These are phyloP conservation scores for Zapus hudsonius DNA, from an alignment of 2,113 vertebrate species.

Conservation along the genomic window DNA sequence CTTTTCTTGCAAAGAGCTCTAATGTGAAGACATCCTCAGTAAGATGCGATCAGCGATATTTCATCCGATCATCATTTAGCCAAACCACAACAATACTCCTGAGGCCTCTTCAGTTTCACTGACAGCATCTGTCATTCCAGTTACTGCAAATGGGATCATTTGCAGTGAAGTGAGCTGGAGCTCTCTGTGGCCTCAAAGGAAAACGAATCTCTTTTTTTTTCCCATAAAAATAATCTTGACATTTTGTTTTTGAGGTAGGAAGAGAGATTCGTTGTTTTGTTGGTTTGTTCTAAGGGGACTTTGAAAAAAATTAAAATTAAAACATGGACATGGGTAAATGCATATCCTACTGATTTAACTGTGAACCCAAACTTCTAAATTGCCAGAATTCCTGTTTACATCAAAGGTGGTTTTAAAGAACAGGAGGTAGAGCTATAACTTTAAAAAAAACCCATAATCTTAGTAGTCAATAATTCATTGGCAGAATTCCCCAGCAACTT, in stretches of 20 bases:
- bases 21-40: conserved; percentile 84
- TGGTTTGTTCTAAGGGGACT: background rate
- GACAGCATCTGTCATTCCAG: conserved; percentile 82
- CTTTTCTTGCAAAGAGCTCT: conserved; percentile 70
- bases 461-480: conserved; percentile 72
- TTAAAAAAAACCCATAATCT: conserved; percentile 70
- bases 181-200: conserved; percentile 72
- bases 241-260: conserved; percentile 67
- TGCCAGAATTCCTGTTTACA: conserved; percentile 66
- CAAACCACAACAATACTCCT: conserved; percentile 83
- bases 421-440: conserved; percentile 63
- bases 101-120: conserved; percentile 85
- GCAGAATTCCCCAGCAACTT: conserved; percentile 64
- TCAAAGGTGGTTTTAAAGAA: conserved; percentile 72
- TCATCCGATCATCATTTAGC: conserved; percentile 85
- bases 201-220: conserved; percentile 50
- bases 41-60: conserved; percentile 83
- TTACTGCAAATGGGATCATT: conserved; percentile 82
- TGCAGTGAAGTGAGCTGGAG: conserved; percentile 60
- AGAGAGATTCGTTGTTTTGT: conserved; percentile 41
- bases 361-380: conserved; percentile 50
- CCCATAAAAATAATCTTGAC: background rate
- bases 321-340: conserved; percentile 31
- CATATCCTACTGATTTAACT: conserved; percentile 74
- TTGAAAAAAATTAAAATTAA: conserved; percentile 25